phyloP scores from a whole-genome alignment of 2,888 invertebrate genomes.

The Rhopalosiphum nymphaeae region DNA sequence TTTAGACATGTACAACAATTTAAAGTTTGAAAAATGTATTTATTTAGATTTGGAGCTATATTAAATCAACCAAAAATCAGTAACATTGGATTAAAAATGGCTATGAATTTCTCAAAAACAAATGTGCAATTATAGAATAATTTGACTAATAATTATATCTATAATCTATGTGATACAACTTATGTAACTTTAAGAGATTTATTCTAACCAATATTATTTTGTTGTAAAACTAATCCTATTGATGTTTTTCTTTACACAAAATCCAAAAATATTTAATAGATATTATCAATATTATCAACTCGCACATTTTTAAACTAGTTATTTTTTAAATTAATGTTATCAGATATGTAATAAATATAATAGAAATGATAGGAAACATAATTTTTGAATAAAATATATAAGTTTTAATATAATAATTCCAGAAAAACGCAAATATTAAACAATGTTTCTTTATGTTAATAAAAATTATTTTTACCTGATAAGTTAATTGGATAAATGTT shows the following conservation, averaged over 20 bases:
- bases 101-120: no score
- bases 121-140: no score
- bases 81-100: background rate
- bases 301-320: background rate
- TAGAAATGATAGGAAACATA: background rate
- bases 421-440: background rate
- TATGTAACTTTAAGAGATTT: background rate
- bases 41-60: background rate
- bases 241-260: background rate
- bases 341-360: background rate
- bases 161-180: background rate
- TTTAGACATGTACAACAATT: no score
- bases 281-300: background rate
- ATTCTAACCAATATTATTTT: background rate
- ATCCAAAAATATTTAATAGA: background rate
- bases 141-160: no score
- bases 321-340: background rate
- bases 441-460: background rate
- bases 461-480: slow-evolving; percentile 17
- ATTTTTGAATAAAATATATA: background rate
- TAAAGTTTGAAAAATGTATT: background rate
- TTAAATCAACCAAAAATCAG: background rate
- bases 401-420: background rate
- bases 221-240: background rate
- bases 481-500: background rate